Conservation (phyloP, 2,113 vertebrate genomes). For the Hucho hucho region DNA sequence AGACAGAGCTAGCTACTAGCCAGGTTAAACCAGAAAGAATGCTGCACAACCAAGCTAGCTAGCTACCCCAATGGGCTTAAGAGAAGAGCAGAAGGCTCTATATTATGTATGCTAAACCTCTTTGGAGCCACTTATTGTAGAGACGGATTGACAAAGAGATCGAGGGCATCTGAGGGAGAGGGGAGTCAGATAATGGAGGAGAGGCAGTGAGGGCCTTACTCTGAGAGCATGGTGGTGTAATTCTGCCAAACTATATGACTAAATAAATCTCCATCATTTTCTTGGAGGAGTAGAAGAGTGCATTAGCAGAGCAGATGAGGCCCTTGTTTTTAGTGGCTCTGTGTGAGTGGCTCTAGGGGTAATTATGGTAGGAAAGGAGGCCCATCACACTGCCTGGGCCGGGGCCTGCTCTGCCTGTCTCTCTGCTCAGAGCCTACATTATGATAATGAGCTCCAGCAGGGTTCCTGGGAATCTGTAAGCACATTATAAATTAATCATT, state of each 20-base stretch:
- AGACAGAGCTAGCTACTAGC: no score
- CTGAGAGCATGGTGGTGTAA: background rate
- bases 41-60: background rate
- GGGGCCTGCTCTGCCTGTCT: slow-evolving; percentile 3
- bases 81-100: background rate
- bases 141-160: background rate
- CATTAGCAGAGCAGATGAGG: background rate
- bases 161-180: background rate
- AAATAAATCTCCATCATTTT: no score
- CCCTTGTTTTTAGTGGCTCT: background rate
- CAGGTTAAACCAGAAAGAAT: no score
- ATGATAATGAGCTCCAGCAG: slow-evolving; percentile 42
- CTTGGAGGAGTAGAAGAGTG: no score
- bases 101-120: background rate
- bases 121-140: background rate
- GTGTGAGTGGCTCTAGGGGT: background rate
- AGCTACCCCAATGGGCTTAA: background rate
- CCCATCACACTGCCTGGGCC: background rate
- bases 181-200: background rate
- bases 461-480: slow-evolving; percentile 36
- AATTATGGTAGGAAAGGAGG: background rate
- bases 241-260: no score
- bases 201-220: background rate
- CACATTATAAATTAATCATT: slow-evolving; percentile 60
- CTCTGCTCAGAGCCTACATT: slow-evolving; percentile 15